Base-by-base conservation (phyloP, 2,888 invertebrate genomes). In the Xestobium rufovillosum region DNA sequence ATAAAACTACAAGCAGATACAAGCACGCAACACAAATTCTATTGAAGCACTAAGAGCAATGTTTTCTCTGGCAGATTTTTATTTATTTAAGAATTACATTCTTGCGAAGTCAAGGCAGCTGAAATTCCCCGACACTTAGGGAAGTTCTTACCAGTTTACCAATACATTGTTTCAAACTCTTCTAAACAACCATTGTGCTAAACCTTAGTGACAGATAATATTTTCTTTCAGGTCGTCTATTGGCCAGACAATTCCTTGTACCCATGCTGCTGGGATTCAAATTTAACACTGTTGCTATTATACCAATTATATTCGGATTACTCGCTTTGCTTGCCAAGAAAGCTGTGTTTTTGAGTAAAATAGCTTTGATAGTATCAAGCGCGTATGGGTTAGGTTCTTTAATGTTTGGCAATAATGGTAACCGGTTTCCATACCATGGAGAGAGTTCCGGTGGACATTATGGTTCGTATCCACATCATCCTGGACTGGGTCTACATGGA, bases 231-330 rank as follows among this genome's bases (percentile, higher is more conserved):
- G 87, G 80, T 45, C 76, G 80, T 11, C 64, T 84, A 14, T 55
- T 87, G 42, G 72, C 85, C 34, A 72, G 79, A 47, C 80, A 82
- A 44, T 74, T 85, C 36, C 53, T 87, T n/a, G 66, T 88, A 11
- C 87, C 87, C 14, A 75, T 86, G 50, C 70, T 88, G 1, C 69
- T 87, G 8, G 87, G 86, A 4, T 73, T 87, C 47, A 87, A 87
- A 64, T 83, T 88, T 55, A 85, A 84, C 55, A 65, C 86, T 27
- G 75, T 80, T 1, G 81, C 84, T 1, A 59, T 88, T 39, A 65
- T 87, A 10, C 87, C 87, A 0, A 56, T 88, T 33, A 55, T 87
- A 4, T 75, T 88, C 42, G 84, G 83, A 1, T 56, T 76, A 4
- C 62, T 87, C 23, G 72, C 84, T 29, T 52, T 87, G 26, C 68